These are phyloP conservation scores for Murina feae DNA, from an alignment of 2,113 vertebrate species.

Conservation along the genomic window DNA sequence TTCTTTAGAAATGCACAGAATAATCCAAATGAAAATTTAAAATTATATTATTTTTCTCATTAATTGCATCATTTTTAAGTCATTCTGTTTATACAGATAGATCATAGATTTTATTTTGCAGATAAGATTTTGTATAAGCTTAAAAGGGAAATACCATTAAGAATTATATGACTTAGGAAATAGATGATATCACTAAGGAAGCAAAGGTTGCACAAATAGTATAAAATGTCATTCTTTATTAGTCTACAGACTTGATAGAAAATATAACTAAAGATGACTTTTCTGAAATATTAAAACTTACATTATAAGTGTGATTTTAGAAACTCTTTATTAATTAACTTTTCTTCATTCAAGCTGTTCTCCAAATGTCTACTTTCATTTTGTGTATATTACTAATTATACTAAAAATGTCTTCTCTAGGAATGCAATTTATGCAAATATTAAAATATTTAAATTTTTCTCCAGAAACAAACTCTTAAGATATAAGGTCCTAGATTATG, in stretches of 20 bases:
- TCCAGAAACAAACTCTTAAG: not conserved
- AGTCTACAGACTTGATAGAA: not conserved
- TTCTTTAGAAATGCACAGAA: not conserved
- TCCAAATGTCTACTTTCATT: not conserved
- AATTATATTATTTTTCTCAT: not conserved
- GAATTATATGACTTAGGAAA: not conserved
- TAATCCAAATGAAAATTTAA: not conserved
- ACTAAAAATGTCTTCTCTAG: not conserved
- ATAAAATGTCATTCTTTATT: constrained; percentile 28
- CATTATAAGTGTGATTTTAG: constrained; percentile 24
- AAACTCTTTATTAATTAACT: not conserved
- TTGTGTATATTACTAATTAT: not conserved
- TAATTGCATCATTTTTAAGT: not conserved
- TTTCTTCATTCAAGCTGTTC: not conserved
- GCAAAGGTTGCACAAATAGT: constrained; percentile 48
- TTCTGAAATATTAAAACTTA: constrained; percentile 37
- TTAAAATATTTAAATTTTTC: not conserved
- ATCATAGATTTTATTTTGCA: not conserved
- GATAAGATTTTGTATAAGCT: not conserved
- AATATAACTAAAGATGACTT: constrained; percentile 26
- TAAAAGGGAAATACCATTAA: not conserved
- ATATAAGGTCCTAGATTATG: not conserved
- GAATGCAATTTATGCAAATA: not conserved
- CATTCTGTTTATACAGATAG: not conserved
- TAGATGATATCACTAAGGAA: not conserved